Percentiles rank a stretch among this genome's conserved stretches.
Evolutionary conservation across 2,113 vertebrate genomes (phyloP).

Genomic region (Eulemur rufifrons): DNA sequence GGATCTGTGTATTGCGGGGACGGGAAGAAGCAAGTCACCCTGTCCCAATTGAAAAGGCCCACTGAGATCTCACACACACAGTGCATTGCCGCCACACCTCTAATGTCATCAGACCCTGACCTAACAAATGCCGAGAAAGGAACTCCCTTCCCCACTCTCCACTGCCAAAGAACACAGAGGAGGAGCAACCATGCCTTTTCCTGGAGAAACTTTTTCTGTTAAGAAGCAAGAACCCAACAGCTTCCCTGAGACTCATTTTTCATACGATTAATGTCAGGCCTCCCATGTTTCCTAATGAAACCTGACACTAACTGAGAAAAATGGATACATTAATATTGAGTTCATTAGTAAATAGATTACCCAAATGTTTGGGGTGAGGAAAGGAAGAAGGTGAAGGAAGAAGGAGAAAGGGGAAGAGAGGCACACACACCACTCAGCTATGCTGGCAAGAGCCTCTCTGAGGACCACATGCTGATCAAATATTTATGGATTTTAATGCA

Average conservation of each 20-base stretch:
- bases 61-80: background rate
- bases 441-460: slow-evolving; percentile 54
- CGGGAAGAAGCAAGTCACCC: no score
- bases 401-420: slow-evolving; percentile 28
- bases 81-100: background rate
- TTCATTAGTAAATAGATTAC: slow-evolving; percentile 77
- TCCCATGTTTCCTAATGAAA: slow-evolving; percentile 67
- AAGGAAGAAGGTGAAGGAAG: slow-evolving; percentile 47
- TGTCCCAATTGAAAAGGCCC: background rate
- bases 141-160: background rate
- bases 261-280: slow-evolving; percentile 73
- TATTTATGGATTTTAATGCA: slow-evolving; percentile 85
- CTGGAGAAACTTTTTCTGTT: slow-evolving; percentile 47
- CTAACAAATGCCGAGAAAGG: background rate
- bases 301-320: slow-evolving; percentile 62
- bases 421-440: background rate
- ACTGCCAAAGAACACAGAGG: background rate
- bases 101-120: background rate
- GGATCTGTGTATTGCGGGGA: background rate
- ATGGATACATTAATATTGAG: slow-evolving; percentile 8
- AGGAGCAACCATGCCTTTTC: background rate
- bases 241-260: slow-evolving; percentile 74
- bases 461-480: slow-evolving; percentile 80
- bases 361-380: slow-evolving; percentile 61
- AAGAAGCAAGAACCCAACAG: slow-evolving; percentile 58